A percentile compares a stretch with the other conserved stretches of the same genome.
Conservation (phyloP, 2,797 vertebrate genomes). For the Melanotaenia trifasciata region DNA sequence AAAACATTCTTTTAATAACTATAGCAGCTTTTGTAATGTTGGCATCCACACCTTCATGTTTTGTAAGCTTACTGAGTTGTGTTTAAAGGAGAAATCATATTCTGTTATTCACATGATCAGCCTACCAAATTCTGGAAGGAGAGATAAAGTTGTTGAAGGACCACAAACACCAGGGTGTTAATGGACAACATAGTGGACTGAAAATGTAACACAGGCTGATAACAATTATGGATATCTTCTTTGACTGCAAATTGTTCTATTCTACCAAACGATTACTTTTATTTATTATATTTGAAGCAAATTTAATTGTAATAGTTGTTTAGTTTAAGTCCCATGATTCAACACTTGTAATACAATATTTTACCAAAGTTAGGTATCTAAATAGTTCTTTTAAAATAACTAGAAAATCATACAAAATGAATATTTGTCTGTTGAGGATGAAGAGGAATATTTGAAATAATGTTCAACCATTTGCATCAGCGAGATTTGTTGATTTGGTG, state of each 20-base stretch:
- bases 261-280: neutral
- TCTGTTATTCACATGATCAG: neutral
- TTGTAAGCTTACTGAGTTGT: neutral
- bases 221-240: neutral
- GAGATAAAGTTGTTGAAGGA: neutral
- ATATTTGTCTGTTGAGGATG: neutral
- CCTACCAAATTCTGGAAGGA: neutral
- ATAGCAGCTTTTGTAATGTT: too few relatives aligned
- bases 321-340: neutral
- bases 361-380: neutral
- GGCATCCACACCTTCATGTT: too few relatives aligned
- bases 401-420: neutral
- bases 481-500: neutral
- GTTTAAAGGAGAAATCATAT: neutral
- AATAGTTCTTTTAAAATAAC: neutral
- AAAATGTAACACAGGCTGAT: neutral
- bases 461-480: neutral
- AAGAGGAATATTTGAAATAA: neutral
- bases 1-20: too few relatives aligned
- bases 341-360: neutral
- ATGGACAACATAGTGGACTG: neutral
- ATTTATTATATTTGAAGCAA: too few relatives aligned
- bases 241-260: neutral
- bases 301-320: neutral
- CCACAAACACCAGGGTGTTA: neutral